Conservation (phyloP, 2,797 vertebrate genomes). For the Fistularia tabacaria region DNA sequence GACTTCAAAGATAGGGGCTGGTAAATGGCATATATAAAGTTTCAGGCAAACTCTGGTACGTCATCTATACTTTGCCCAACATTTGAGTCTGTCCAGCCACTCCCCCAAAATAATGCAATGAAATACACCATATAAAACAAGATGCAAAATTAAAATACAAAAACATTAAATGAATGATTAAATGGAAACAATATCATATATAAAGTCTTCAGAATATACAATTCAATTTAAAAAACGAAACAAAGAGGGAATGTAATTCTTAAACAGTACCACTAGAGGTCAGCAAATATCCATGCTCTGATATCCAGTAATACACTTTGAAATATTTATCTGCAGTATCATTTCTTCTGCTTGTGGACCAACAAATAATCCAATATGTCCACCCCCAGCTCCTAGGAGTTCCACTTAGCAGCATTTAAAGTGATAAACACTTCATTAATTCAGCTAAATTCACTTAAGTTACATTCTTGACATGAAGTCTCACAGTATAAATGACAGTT, state of each 20-base stretch:
- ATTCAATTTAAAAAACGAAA: constrained; percentile 61
- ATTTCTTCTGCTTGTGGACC: background rate
- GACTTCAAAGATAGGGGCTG: constrained; percentile 30
- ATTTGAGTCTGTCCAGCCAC: background rate
- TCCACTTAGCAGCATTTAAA: constrained; percentile 56
- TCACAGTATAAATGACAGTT: constrained; percentile 65
- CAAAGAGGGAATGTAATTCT: constrained; percentile 74
- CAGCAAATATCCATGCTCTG: constrained; percentile 77
- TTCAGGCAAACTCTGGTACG: constrained; percentile 41
- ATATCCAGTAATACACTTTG: constrained; percentile 61
- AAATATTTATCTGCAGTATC: constrained; percentile 48
- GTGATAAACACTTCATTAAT: constrained; percentile 38
- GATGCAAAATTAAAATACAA: constrained; percentile 52
- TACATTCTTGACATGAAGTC: constrained; percentile 69
- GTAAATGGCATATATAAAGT: constrained; percentile 43
- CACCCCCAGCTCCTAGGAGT: background rate
- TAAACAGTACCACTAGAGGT: constrained; percentile 72
- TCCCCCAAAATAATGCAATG: constrained; percentile 38
- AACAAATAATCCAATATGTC: background rate
- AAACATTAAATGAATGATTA: constrained; percentile 46
- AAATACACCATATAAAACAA: constrained; percentile 51
- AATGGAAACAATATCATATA: constrained; percentile 58
- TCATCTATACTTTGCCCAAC: constrained; percentile 23
- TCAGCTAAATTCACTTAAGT: constrained; percentile 46
- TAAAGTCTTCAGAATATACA: constrained; percentile 65